These are phyloP conservation scores for Platycercus adscitus DNA, from an alignment of 2,113 vertebrate genomes.

Conservation along the genomic window DNA sequence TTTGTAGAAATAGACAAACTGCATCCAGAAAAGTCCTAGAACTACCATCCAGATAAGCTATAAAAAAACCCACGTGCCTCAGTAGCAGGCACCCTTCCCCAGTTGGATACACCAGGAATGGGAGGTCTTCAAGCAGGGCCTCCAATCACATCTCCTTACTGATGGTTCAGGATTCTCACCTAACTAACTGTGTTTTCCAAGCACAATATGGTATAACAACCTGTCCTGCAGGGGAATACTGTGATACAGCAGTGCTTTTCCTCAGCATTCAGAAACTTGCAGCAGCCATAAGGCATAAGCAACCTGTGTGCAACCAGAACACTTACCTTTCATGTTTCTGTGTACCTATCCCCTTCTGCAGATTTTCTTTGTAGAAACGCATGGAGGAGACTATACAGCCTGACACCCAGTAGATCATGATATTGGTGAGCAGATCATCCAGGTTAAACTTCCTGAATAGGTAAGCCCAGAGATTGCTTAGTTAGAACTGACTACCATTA, in stretches of 20 bases:
- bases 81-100: neutral
- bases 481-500: neutral
- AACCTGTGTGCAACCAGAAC: neutral
- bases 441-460: conserved; percentile 75
- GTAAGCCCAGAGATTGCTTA: neutral
- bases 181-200: neutral
- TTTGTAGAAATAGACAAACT: neutral
- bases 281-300: neutral
- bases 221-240: neutral
- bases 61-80: neutral
- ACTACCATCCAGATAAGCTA: neutral
- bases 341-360: conserved; percentile 37
- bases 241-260: neutral
- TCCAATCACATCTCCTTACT: neutral
- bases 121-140: neutral
- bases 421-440: conserved; percentile 79
- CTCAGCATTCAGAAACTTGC: neutral
- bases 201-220: neutral
- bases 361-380: conserved; percentile 80
- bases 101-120: neutral
- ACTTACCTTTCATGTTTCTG: conserved; percentile 73
- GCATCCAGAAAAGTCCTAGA: neutral
- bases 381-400: conserved; percentile 74
- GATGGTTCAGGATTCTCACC: neutral
- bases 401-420: conserved; percentile 84